A percentile compares a stretch with the other conserved stretches of the same genome.
Conservation (phyloP, 2,888 invertebrate genomes). For the Listrodromus nycthemerus region DNA sequence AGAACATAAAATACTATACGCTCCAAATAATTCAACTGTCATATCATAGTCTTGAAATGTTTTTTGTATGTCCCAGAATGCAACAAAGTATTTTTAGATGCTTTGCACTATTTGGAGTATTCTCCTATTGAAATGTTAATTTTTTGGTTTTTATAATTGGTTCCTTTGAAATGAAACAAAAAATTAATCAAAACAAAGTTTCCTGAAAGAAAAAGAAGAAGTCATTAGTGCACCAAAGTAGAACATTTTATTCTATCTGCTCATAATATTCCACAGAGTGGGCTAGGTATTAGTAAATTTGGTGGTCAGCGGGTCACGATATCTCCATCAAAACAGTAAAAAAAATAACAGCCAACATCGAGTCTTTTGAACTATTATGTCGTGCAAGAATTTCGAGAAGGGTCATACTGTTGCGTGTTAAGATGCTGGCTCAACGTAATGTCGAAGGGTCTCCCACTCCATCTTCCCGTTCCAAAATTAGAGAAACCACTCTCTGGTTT, state of each 20-base stretch:
- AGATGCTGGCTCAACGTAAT: slow-evolving; percentile 23
- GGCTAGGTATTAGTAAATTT: background rate
- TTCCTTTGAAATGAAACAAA: background rate
- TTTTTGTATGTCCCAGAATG: too few relatives aligned
- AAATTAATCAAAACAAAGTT: background rate
- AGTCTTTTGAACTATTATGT: slow-evolving; percentile 17
- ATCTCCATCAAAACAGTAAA: background rate
- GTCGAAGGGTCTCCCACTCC: slow-evolving; percentile 32
- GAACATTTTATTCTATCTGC: background rate
- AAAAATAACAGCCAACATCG: slow-evolving; percentile 18
- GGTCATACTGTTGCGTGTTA: slow-evolving; percentile 35
- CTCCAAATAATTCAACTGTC: too few relatives aligned
- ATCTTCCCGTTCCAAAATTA: slow-evolving; percentile 55
- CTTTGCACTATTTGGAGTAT: too few relatives aligned
- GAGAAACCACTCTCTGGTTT: slow-evolving; percentile 21
- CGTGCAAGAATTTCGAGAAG: slow-evolving; percentile 27
- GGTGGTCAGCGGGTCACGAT: slow-evolving; percentile 10
- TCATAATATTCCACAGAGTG: background rate
- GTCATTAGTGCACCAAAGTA: background rate
- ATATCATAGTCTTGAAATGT: too few relatives aligned
- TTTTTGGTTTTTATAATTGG: too few relatives aligned
- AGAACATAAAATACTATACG: too few relatives aligned
- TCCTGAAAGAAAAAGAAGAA: background rate
- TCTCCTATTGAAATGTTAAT: too few relatives aligned
- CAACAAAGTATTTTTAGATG: too few relatives aligned